Evolutionary conservation across 2,797 vertebrate species (phyloP).

Genomic region (Paedocypris micromegethes): DNA sequence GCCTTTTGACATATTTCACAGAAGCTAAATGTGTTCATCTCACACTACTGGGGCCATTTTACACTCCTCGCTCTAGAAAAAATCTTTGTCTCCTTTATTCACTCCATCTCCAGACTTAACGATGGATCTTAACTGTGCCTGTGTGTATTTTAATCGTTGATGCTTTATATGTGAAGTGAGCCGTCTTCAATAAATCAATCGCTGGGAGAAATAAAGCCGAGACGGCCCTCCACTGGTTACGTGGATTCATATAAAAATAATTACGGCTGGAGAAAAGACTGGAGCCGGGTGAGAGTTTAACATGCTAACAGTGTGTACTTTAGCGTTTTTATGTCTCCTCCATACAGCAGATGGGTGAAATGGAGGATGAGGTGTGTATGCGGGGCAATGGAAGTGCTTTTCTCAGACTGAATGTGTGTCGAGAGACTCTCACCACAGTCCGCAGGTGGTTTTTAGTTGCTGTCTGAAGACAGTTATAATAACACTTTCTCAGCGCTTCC

Average conservation of each 20-base stretch:
- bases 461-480: constrained; percentile 72
- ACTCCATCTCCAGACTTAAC: constrained; percentile 8
- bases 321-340: constrained; percentile 9
- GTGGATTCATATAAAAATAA: constrained; percentile 32
- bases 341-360: no score
- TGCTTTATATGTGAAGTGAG: constrained; percentile 30
- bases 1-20: no score
- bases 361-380: background rate
- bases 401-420: constrained; percentile 1
- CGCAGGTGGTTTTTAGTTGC: constrained; percentile 65
- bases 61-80: no score
- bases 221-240: constrained; percentile 26
- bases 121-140: constrained; percentile 10
- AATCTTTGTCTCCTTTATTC: no score
- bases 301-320: constrained; percentile 11
- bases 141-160: constrained; percentile 25
- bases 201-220: constrained; percentile 26
- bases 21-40: no score
- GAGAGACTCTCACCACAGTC: constrained; percentile 70
- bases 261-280: constrained; percentile 23
- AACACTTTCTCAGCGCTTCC: constrained; percentile 73
- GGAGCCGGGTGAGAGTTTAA: constrained; percentile 17
- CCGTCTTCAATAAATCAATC: constrained; percentile 35
- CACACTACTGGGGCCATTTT: no score
- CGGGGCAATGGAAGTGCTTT: background rate